These are phyloP conservation scores for Montipora efflorescens DNA, from an alignment of 64 coral and sea anemone species.

Conservation along the genomic window DNA sequence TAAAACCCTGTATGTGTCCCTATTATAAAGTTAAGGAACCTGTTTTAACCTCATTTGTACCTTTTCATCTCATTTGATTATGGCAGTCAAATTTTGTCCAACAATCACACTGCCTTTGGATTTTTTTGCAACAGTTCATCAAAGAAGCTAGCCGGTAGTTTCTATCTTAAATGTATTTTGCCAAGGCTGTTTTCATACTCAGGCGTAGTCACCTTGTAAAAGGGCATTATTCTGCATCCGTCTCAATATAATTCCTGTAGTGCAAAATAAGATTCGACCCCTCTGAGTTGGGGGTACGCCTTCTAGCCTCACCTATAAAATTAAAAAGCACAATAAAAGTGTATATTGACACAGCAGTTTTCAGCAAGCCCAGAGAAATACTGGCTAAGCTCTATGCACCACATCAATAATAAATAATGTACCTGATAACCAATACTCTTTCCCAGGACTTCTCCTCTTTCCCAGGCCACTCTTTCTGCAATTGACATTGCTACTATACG, in stretches of 20 bases:
- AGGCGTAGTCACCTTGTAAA: slow-evolving; percentile 52
- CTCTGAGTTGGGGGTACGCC: slow-evolving; percentile 60
- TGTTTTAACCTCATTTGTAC: too few species aligned
- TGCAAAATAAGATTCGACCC: slow-evolving; percentile 88
- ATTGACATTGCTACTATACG: slow-evolving; percentile 95
- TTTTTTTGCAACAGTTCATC: too few species aligned
- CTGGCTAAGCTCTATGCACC: neutral
- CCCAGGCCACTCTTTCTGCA: slow-evolving; percentile 90
- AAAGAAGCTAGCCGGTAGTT: too few species aligned
- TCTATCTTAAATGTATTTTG: too few species aligned
- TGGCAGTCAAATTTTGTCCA: too few species aligned
- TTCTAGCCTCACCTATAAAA: slow-evolving; percentile 82
- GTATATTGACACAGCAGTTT: neutral
- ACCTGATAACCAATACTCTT: slow-evolving; percentile 84
- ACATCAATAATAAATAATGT: neutral
- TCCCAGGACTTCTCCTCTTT: slow-evolving; percentile 71
- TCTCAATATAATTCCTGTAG: slow-evolving; percentile 81
- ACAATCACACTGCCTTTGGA: too few species aligned
- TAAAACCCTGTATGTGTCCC: too few species aligned
- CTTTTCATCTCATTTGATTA: too few species aligned
- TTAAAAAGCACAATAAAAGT: too few species aligned
- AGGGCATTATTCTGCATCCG: slow-evolving; percentile 75
- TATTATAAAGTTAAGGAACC: too few species aligned
- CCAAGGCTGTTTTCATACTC: too few species aligned
- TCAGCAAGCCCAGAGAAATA: neutral